Evolutionary conservation across 2,888 invertebrate genomes (phyloP), one percentile per base, ranked within the genome.

Genomic region (Cordylochernes scorpioides): DNA sequence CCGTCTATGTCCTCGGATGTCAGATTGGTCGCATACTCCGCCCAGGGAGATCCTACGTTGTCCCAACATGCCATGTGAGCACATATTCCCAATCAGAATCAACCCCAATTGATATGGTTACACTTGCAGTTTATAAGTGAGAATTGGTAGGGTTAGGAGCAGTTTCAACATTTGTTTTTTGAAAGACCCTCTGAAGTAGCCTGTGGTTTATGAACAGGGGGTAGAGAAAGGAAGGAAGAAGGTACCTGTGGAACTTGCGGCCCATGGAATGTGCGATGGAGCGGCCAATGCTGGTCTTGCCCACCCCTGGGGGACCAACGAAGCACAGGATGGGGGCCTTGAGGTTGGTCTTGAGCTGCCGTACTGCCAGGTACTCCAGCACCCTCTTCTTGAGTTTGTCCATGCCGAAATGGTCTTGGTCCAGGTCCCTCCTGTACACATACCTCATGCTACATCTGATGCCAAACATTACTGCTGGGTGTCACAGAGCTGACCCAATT

Each of bases 1-100:
- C 24, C 59, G 45, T 10, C 63, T 45, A 43, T 63, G 63, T 7
- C 63, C 63, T 26, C 63, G 46, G 21, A 64, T 60, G 35, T 62
- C 62, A 7, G 59, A 54, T 45, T 62, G 59, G 40, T 62, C 60
- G 38, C 56, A 53, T 12, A 61, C 54, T 10, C 63, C 63, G 16
- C 63, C 63, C 9, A 63, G 47, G 2, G 62, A 56, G 31, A 63
- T 57, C 32, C 59, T 12, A 7, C 8, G 14, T n/a, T n/a, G n/a
- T n/a, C n/a, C n/a, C n/a, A n/a, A n/a, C n/a, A n/a, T n/a, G n/a
- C n/a, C n/a, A n/a, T n/a, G n/a, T n/a, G n/a, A n/a, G n/a, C n/a
- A n/a, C n/a, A n/a, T n/a, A n/a, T n/a, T n/a, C n/a, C n/a, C n/a
- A n/a, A n/a, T n/a, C n/a, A n/a, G n/a, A n/a, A n/a, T n/a, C n/a